phyloP scores from a whole-genome alignment of 2,797 vertebrate genomes.

The Malurus leucopterus region DNA sequence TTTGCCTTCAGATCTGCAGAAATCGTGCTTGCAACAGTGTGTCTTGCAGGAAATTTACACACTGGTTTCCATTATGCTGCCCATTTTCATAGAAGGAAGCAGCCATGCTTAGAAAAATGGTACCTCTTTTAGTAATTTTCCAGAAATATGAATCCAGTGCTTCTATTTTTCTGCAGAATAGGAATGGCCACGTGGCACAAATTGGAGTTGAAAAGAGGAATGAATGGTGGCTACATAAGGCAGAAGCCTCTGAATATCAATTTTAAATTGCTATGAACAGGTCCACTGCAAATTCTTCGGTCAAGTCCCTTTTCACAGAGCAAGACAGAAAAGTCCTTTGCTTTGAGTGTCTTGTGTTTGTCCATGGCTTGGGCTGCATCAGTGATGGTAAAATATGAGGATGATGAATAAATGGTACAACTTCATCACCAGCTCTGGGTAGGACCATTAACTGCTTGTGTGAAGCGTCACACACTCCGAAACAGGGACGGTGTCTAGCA shows the following conservation, averaged over 20 bases:
- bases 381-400: neutral
- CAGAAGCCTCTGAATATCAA: neutral
- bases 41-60: neutral
- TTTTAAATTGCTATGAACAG: neutral
- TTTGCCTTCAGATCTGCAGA: neutral
- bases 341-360: neutral
- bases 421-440: neutral
- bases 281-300: neutral
- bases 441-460: neutral
- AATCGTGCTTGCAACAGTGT: accelerated
- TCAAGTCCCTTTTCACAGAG: neutral
- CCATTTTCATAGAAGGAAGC: neutral
- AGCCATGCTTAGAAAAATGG: neutral
- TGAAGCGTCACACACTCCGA: neutral
- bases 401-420: neutral
- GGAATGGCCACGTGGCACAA: neutral
- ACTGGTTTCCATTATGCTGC: neutral
- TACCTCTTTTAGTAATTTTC: neutral
- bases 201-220: neutral
- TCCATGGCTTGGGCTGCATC: neutral
- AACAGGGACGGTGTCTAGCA: neutral
- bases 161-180: neutral
- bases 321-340: neutral
- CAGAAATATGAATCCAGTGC: neutral
- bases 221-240: neutral